Evolutionary conservation across 2,888 invertebrate genomes (phyloP).

Genomic region (Tinea semifulvella): DNA sequence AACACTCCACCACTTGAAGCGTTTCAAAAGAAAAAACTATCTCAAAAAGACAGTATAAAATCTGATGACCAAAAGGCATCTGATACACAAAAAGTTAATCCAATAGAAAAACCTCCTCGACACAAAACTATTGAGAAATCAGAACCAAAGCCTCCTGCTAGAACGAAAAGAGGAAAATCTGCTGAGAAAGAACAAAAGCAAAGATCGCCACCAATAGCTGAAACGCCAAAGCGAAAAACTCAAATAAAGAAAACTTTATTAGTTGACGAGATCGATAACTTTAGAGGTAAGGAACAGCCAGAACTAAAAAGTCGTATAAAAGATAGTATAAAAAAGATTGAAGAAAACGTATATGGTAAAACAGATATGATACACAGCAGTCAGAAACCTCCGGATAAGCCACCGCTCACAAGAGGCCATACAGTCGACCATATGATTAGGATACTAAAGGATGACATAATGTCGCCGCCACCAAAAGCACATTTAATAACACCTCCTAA

Average conservation of each 20-base stretch:
- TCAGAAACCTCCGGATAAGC: slow-evolving; percentile 73
- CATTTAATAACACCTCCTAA: slow-evolving; percentile 69
- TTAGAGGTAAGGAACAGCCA: slow-evolving; percentile 33
- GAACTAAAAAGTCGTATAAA: slow-evolving; percentile 60
- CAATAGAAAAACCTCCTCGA: slow-evolving; percentile 54
- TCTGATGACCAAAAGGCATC: slow-evolving; percentile 32
- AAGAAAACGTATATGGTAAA: slow-evolving; percentile 56
- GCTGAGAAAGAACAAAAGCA: slow-evolving; percentile 36
- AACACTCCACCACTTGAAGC: slow-evolving; percentile 49
- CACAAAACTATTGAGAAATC: slow-evolving; percentile 44
- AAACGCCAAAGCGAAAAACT: slow-evolving; percentile 53
- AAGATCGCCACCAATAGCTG: slow-evolving; percentile 33
- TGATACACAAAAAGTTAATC: slow-evolving; percentile 50
- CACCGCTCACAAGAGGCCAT: slow-evolving; percentile 74
- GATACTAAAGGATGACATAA: slow-evolving; percentile 75
- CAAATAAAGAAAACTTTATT: slow-evolving; percentile 43
- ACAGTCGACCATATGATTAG: slow-evolving; percentile 82
- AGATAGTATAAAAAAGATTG: slow-evolving; percentile 57
- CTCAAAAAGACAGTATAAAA: slow-evolving; percentile 35
- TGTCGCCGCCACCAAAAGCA: slow-evolving; percentile 71
- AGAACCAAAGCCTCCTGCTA: slow-evolving; percentile 50
- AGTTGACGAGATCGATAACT: slow-evolving; percentile 48
- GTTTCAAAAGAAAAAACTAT: slow-evolving; percentile 42
- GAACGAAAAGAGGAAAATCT: slow-evolving; percentile 48
- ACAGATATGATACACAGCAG: slow-evolving; percentile 78